Evolutionary conservation across 2,113 vertebrate species (phyloP).

Genomic region (Thamnophis sirtalis): DNA sequence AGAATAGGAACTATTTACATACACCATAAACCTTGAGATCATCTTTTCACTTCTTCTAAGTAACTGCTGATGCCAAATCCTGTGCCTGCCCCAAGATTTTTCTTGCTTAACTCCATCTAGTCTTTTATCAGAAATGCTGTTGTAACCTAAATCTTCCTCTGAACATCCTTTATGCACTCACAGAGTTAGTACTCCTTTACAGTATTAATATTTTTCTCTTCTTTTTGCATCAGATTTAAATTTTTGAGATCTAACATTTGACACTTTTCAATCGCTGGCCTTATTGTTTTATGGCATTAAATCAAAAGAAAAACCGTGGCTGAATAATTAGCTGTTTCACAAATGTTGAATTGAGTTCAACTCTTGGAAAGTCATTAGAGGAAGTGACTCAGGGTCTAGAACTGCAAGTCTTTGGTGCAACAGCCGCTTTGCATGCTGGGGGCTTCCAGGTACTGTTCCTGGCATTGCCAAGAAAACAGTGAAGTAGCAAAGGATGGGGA

Average conservation of each 20-base stretch:
- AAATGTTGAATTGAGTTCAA: background rate
- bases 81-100: background rate
- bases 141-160: background rate
- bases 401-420: background rate
- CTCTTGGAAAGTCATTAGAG: background rate
- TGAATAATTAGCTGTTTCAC: background rate
- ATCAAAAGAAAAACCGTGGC: background rate
- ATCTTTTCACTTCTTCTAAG: background rate
- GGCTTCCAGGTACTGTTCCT: background rate
- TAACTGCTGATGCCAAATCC: background rate
- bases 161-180: background rate
- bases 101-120: background rate
- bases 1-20: background rate
- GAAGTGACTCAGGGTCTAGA: background rate
- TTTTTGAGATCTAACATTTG: background rate
- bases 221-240: background rate
- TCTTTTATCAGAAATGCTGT: background rate
- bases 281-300: background rate
- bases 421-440: background rate
- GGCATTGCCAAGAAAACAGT: background rate
- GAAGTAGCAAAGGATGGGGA: background rate
- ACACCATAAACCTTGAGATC: background rate
- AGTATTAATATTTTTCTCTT: background rate
- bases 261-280: background rate
- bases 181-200: background rate